Conservation (phyloP, 2,888 invertebrate species). For the Apomyelois bistriatella region DNA sequence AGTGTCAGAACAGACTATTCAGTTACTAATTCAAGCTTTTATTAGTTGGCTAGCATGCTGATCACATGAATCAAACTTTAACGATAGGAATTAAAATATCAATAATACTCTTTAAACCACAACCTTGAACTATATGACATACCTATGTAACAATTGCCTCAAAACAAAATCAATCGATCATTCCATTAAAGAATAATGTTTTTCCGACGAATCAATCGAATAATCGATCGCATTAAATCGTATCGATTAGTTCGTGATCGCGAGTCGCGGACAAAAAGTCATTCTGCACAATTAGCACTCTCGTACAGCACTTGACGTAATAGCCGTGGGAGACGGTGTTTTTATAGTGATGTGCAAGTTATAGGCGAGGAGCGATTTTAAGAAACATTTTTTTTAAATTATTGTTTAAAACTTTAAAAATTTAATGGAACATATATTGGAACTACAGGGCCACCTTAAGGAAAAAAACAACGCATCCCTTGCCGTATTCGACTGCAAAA, state of each 20-base stretch:
- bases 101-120: too few relatives aligned
- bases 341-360: slow-evolving; percentile 36
- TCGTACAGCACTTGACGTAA: slow-evolving; percentile 67
- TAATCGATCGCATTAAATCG: slow-evolving; percentile 50
- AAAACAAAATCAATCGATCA: background rate
- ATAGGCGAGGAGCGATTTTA: slow-evolving; percentile 25
- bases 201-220: slow-evolving; percentile 13
- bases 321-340: slow-evolving; percentile 64
- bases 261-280: slow-evolving; percentile 53
- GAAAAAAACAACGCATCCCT: background rate
- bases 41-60: too few relatives aligned
- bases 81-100: too few relatives aligned
- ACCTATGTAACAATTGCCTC: background rate
- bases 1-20: too few relatives aligned
- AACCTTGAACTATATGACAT: too few relatives aligned
- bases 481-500: background rate
- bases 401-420: too few relatives aligned
- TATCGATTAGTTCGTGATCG: slow-evolving; percentile 52
- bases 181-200: background rate
- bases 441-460: too few relatives aligned
- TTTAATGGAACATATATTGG: too few relatives aligned
- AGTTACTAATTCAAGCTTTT: too few relatives aligned
- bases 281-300: slow-evolving; percentile 64
- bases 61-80: background rate
- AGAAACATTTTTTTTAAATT: too few relatives aligned